Evolutionary conservation across 2,113 vertebrate genomes (phyloP).

Genomic region (Semicossyphus pulcher): DNA sequence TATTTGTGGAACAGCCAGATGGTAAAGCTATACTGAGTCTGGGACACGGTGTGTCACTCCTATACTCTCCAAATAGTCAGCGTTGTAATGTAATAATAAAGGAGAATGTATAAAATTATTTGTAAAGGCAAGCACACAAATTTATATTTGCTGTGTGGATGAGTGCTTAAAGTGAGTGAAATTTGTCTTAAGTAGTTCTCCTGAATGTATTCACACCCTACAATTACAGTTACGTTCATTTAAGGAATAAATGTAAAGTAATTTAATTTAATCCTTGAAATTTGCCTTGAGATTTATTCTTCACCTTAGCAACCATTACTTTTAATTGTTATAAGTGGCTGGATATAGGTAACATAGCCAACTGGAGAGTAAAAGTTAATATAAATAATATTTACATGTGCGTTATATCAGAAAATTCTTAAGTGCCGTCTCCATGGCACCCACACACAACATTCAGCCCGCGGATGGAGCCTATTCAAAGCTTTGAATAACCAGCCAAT

Average conservation of each 20-base stretch:
- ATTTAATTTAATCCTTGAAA: background rate
- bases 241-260: conserved; percentile 3
- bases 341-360: background rate
- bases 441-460: conserved; percentile 56
- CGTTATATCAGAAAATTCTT: conserved; percentile 12
- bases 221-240: background rate
- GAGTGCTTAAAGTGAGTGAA: background rate
- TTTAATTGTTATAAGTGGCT: background rate
- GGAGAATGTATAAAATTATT: conserved; percentile 9
- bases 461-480: background rate
- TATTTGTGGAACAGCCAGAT: conserved; percentile 75
- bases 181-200: background rate
- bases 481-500: conserved; percentile 69
- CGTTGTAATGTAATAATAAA: conserved; percentile 48
- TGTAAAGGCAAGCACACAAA: background rate
- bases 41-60: conserved; percentile 43
- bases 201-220: conserved; percentile 7
- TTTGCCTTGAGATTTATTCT: background rate
- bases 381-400: background rate
- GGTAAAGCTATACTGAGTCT: conserved; percentile 66
- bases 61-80: conserved; percentile 46
- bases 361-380: too few species aligned
- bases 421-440: conserved; percentile 69
- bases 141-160: conserved; percentile 2
- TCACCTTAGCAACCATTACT: background rate